Base-by-base conservation (phyloP, 2,888 invertebrate species). In the Lingula anatina region DNA sequence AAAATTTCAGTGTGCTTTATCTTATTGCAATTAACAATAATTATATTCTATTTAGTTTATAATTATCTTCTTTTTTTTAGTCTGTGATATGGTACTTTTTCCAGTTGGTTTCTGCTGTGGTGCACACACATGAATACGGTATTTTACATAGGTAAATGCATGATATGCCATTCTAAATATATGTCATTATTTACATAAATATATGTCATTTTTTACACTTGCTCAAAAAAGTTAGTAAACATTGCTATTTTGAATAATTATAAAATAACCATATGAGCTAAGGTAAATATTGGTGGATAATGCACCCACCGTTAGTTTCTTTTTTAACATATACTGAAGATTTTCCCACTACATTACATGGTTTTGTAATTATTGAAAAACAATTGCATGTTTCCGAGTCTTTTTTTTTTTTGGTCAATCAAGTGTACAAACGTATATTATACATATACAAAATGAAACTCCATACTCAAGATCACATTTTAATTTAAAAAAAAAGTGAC, bases 111-210 rank as follows among this genome's bases (percentile, higher is more conserved):
- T 68, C 70, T 36, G 75, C 74, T 15, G 52, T 76, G 12, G 60
- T 60, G 5, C 68, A 76, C 49, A 70, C 75, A 37, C 76, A 76
- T 53, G 64, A 70, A 36, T 64, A 65, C 56, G 69, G 67, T 27
- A 75, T 76, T 21, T 64, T 76, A 36, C 76, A 76, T 58, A 70
- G 73, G 73, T 73, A 56, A 44, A 23, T 31, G n/a, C n/a, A n/a
- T n/a, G n/a, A n/a, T n/a, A n/a, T n/a, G n/a, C n/a, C n/a, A n/a
- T n/a, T n/a, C n/a, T n/a, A n/a, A n/a, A n/a, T n/a, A n/a, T n/a
- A n/a, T n/a, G n/a, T n/a, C n/a, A n/a, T n/a, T n/a, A n/a, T n/a
- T n/a, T n/a, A n/a, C n/a, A n/a, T n/a, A n/a, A n/a, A n/a, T n/a
- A n/a, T n/a, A n/a, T n/a, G n/a, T n/a, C n/a, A n/a, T n/a, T n/a